Base-by-base conservation (phyloP, 2,888 invertebrate species). In the Lepas anatifera region DNA sequence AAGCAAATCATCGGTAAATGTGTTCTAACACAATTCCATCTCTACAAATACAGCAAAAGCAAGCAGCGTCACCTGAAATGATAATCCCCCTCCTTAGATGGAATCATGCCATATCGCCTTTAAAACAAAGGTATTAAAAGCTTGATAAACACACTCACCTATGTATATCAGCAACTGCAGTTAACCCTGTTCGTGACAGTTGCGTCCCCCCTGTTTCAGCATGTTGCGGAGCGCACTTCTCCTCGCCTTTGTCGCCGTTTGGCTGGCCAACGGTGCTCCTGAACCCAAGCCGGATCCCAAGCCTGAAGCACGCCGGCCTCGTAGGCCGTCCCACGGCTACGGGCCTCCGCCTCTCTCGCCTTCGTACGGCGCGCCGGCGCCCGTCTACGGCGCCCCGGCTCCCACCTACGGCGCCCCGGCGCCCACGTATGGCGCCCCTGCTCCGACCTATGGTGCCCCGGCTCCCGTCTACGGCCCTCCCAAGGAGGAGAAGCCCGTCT, bases 341-440 rank as follows among this genome's bases (percentile, higher is more conserved):
- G 58, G 29, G 1, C 16, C 58, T 29, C 58, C 58, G 32, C 29
- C 58, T 1, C 48, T 50, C 48, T 50, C 48, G 22, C 48, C 48
- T 32, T 18, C 32, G 8, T 50, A 50, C 25, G 48, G 48, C 1
- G n/a, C 48, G 8, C 48, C 48, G 1, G 58, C 58, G 29, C 58
- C 58, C 29, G 10, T 18, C 32, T 66, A 66, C 39, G 66, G 66
- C 7, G n/a, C 66, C 16, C 64, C 66, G n/a, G 66, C 66, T 16
- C 58, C 66, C n/a, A n/a, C 39, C 16, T 66, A 66, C 39, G 66
- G 66, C 25, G n/a, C 66, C 25, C 66, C 66, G 25, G 66, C 39
- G 1, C 66, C 66, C 27, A 66, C 3, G 25, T 66, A 66, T 39
- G 66, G 66, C 25, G 39, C 66, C 10, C 66, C 66, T 11, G 66